Evolutionary conservation across 2,888 invertebrate genomes (phyloP).

Genomic region (Dyspetes luteomarginatus): DNA sequence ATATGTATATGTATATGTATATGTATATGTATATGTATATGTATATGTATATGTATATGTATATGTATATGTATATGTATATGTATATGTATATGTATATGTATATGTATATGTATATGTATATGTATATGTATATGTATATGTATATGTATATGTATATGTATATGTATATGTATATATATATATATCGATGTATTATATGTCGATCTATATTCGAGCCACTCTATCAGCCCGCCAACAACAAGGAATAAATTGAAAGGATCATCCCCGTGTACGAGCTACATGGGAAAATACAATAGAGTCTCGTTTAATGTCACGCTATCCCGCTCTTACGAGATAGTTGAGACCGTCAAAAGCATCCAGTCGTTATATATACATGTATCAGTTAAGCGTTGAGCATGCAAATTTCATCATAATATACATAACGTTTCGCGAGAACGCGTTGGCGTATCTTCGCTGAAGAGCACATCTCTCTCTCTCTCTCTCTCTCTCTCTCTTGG

Average conservation of each 20-base stretch:
- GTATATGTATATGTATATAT: too few species aligned
- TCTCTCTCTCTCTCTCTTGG: not conserved
- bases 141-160: too few species aligned
- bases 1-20: too few species aligned
- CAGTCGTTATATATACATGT: slow-evolving; percentile 60
- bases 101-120: too few species aligned
- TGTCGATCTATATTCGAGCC: not conserved
- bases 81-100: too few species aligned
- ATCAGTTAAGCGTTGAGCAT: slow-evolving; percentile 78
- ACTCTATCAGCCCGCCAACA: not conserved
- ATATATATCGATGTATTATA: too few species aligned
- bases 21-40: too few species aligned
- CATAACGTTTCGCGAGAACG: slow-evolving; percentile 68
- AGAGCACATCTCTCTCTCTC: not conserved
- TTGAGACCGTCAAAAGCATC: slow-evolving; percentile 26
- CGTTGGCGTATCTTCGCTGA: slow-evolving; percentile 20
- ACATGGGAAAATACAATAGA: not conserved
- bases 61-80: too few species aligned
- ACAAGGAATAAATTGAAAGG: not conserved
- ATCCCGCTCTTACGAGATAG: slow-evolving; percentile 47
- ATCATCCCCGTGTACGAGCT: not conserved
- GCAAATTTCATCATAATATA: slow-evolving; percentile 74
- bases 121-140: too few species aligned
- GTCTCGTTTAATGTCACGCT: slow-evolving; percentile 72
- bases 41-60: too few species aligned